A percentile compares a stretch with the other conserved stretches of the same genome.
Conservation (phyloP, 2,797 vertebrate species). For the Mormyrus proboscirostris region DNA sequence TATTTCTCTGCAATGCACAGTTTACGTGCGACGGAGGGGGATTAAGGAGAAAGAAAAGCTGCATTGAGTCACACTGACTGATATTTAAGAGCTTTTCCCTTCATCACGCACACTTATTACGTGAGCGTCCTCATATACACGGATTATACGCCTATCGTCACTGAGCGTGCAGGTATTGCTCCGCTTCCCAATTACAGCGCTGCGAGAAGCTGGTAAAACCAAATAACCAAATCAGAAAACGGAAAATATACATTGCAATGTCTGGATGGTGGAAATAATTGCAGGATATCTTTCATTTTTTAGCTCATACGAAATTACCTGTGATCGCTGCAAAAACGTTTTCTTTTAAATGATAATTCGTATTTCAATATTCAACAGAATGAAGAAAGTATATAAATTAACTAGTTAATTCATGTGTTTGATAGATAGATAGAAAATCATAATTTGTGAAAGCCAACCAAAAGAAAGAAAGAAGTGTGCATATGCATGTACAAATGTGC, state of each 20-base stretch:
- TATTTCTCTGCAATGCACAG: background rate
- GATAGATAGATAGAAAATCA: background rate
- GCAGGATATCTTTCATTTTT: background rate
- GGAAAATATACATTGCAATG: background rate
- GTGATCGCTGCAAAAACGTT: background rate
- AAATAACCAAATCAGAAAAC: background rate
- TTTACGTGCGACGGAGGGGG: background rate
- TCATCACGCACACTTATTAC: background rate
- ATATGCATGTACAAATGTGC: background rate
- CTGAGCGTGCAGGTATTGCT: background rate
- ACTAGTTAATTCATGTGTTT: background rate
- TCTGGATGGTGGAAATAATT: background rate
- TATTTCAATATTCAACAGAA: background rate
- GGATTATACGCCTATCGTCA: background rate
- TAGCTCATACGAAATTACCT: background rate
- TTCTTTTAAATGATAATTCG: background rate
- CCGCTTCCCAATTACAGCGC: background rate
- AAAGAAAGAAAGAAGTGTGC: background rate
- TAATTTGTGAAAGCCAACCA: no score
- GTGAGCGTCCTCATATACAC: background rate
- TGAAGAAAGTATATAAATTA: background rate
- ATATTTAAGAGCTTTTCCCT: background rate
- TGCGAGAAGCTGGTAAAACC: background rate
- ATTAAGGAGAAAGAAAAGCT: background rate
- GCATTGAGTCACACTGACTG: background rate